Evolutionary conservation across 2,888 invertebrate genomes (phyloP), one percentile per base, ranked within the genome.

Genomic region (Melipona bicolor): DNA sequence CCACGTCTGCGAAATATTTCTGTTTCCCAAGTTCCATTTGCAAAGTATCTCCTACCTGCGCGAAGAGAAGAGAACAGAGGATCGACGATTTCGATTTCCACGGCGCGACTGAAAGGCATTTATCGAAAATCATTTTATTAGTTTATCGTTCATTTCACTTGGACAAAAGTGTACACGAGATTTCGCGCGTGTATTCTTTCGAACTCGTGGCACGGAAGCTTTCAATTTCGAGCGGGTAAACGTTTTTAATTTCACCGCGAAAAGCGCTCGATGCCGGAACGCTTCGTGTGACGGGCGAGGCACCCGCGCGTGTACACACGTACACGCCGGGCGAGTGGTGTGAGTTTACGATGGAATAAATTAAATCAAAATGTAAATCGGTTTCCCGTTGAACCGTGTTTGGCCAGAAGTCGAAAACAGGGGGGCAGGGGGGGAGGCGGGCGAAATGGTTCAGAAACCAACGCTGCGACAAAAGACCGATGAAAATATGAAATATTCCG

Each of bases 361-460:
- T 89, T 86, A 87, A 88, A 90, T 89, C 83, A 90, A 89, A 90
- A 89, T 90, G 88, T 87, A 85, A 89, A 89, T 90, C 82, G 89
- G 86, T 75, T 72, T 75, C 17, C 62, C 61, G 61, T 61, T 15
- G 77, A 43, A 24, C 73, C 68, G 24, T 65, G 68, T n/a, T 68
- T 62, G 13, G 32, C 36, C 52, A 61, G 61, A 64, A 64, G 62
- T 76, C 27, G 62, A 74, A 79, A 79, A 82, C 32, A 69, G 17
- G 21, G 13, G 52, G 64, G 27, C 0, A 0, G 32, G 43, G 43
- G 9, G 11, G 9, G 9, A 32, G 32, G 32, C 3, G 32, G 32
- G 32, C 32, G 61, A 81, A 77, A 67, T 70, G 65, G 15, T 24
- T 49, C 27, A 65, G 56, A 70, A 72, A 32, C 17, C 32, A 13